Evolutionary conservation across 2,888 invertebrate genomes (phyloP), one percentile per base, ranked within the genome.

Genomic region (Scotopteryx bipunctaria): DNA sequence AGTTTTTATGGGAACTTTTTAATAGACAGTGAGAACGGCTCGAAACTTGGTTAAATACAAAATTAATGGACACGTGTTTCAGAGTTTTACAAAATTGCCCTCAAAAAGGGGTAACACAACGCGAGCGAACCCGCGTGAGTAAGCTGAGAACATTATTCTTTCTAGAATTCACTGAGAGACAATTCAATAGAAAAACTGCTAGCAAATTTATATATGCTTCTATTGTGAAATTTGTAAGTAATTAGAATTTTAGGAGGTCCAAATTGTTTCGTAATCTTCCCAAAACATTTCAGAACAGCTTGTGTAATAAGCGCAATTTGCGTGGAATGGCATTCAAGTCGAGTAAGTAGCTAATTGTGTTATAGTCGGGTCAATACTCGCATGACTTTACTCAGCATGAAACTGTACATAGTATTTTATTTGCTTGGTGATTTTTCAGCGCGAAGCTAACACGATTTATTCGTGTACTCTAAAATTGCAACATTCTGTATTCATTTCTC

Each of bases 281-380:
- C 38, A 29, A 38, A 46, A 40, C 35, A 53, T 52, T 58, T 43
- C 25, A 19, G 48, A 57, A 25, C 42, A 31, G 32, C 43, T 47
- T 43, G 49, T 36, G 44, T 45, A 55, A 44, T 54, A 43, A 37
- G 46, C 40, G 40, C 40, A 42, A 50, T 50, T 59, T 44, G 19
- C 5, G 42, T 35, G 38, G 43, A 48, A 48, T 49, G 37, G 49
- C 46, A 44, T 59, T 56, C 53, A 44, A 47, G 44, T 50, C 40
- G 59, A 38, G 53, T 51, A 62, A 66, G 61, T 54, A 53, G 58
- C 57, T 70, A 67, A 75, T 72, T 69, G 60, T 62, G 54, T 66
- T 66, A 55, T 55, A 57, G 63, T 52, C 59, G 43, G 71, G 71
- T 76, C 69, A 72, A 68, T 53, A 69, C 43, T 63, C 69, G 52